phyloP scores from a whole-genome alignment of 2,797 vertebrate genomes.

The Salmo trutta region DNA sequence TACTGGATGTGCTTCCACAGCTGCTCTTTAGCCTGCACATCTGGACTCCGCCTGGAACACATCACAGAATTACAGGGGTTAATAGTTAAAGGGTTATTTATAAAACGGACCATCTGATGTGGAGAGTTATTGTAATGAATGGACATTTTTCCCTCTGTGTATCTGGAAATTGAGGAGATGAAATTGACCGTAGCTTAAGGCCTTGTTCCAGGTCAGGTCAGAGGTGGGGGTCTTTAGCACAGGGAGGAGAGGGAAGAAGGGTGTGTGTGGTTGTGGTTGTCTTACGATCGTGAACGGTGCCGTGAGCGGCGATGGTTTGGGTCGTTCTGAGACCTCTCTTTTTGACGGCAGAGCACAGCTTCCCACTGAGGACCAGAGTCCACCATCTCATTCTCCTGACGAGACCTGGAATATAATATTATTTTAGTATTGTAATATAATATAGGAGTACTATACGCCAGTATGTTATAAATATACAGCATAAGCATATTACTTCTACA shows the following conservation, averaged over 20 bases:
- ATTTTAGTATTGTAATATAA: background rate
- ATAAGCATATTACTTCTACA: background rate
- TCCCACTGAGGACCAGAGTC: constrained; percentile 85
- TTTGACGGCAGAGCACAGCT: constrained; percentile 81
- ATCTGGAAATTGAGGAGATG: background rate
- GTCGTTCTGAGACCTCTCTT: constrained; percentile 79
- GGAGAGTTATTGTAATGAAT: background rate
- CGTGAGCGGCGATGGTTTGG: constrained; percentile 81
- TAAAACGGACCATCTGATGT: background rate
- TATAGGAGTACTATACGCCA: background rate
- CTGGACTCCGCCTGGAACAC: constrained; percentile 82
- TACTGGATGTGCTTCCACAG: constrained; percentile 92
- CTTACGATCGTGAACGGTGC: constrained; percentile 88
- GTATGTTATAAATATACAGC: background rate
- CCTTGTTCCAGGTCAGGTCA: background rate
- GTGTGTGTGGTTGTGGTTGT: constrained; percentile 21
- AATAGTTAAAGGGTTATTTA: background rate
- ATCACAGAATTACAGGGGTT: background rate
- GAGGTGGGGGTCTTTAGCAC: background rate
- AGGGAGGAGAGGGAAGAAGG: background rate
- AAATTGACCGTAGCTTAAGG: background rate
- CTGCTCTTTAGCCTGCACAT: constrained; percentile 85
- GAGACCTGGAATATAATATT: constrained; percentile 59
- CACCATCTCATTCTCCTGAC: constrained; percentile 82
- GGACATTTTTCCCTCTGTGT: background rate